Conservation (phyloP, 2,888 invertebrate genomes). For the Nebria brevicollis region DNA sequence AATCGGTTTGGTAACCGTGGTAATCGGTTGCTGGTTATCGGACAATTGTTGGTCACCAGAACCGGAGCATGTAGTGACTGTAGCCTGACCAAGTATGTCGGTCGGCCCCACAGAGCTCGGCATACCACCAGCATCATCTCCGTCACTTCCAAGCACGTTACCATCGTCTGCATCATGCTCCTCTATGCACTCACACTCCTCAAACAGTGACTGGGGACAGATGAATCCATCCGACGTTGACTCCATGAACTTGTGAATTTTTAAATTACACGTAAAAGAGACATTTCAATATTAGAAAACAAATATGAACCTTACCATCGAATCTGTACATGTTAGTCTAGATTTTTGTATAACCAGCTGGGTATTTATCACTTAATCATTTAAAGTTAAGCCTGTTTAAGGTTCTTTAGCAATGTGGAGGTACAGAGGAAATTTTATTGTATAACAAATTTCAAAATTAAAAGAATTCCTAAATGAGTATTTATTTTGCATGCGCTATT, state of each 20-base stretch:
- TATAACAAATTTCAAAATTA: not conserved
- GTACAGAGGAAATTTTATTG: not conserved
- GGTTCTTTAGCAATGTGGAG: not conserved
- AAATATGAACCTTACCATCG: conserved; percentile 3
- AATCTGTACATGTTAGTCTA: not conserved
- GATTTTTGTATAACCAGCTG: not conserved
- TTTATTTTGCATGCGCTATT: too few relatives aligned
- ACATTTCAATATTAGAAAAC: not conserved
- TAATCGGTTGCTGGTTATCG: conserved; percentile 80
- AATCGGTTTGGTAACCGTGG: conserved; percentile 78
- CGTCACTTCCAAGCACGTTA: conserved; percentile 49
- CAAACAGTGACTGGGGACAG: conserved; percentile 62
- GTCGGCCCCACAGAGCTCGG: conserved; percentile 65
- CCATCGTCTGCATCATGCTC: conserved; percentile 50
- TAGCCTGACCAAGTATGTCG: conserved; percentile 76
- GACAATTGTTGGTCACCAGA: conserved; percentile 84
- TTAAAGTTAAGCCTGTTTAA: not conserved
- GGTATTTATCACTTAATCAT: not conserved
- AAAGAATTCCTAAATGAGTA: not conserved
- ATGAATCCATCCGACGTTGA: conserved; percentile 57
- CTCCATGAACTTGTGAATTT: conserved; percentile 53
- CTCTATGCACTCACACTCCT: conserved; percentile 56
- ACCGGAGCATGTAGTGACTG: conserved; percentile 73
- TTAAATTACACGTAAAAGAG: not conserved
- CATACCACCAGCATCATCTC: conserved; percentile 62